These are phyloP conservation scores for Luehdorfia chinensis DNA, from an alignment of 1,140 invertebrate genomes.

Conservation along the genomic window DNA sequence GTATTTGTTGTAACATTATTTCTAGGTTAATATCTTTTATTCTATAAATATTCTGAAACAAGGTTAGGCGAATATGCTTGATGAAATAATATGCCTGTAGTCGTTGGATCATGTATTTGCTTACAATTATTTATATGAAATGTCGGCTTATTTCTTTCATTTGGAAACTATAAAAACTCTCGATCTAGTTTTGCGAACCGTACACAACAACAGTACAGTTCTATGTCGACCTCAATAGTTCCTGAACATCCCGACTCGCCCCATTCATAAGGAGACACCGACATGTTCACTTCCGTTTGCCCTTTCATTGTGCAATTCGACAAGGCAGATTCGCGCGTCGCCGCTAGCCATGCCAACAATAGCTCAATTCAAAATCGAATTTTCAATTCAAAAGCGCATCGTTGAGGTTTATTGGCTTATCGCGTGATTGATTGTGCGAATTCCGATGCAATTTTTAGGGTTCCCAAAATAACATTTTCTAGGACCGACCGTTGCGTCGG, in stretches of 20 bases:
- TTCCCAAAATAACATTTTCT: no score
- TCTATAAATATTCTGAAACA: no score
- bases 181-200: conserved; percentile 26
- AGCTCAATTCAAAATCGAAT: conserved; percentile 65
- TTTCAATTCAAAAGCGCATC: conserved; percentile 72
- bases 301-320: conserved; percentile 64
- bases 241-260: conserved; percentile 51
- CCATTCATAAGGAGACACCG: conserved; percentile 63
- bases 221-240: conserved; percentile 55
- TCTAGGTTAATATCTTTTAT: no score
- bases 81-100: no score
- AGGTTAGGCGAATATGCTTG: no score
- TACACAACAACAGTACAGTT: conserved; percentile 30
- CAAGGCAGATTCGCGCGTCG: conserved; percentile 57
- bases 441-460: conserved; percentile 40
- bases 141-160: no score
- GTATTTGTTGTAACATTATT: no score
- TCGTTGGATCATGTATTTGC: no score
- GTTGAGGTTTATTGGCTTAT: conserved; percentile 77
- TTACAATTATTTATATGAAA: no score
- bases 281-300: conserved; percentile 62
- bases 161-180: no score
- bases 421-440: conserved; percentile 76
- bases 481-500: no score
- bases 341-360: conserved; percentile 66